Evolutionary conservation across 2,888 invertebrate genomes (phyloP).

Genomic region (Tenthredo amoena): DNA sequence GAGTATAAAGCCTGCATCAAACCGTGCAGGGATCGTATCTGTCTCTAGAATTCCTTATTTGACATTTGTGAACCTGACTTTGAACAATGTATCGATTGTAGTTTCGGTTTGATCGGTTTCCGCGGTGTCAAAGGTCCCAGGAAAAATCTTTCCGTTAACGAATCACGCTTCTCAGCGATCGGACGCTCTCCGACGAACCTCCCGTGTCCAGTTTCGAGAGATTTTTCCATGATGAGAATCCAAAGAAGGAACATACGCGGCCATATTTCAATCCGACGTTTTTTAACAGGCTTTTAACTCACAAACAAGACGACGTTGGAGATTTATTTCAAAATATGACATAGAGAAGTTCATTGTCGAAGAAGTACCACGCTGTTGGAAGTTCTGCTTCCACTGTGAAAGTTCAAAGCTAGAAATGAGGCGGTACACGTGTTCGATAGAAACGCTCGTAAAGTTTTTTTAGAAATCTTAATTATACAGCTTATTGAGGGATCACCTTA

Average conservation of each 20-base stretch:
- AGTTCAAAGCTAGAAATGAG: background rate
- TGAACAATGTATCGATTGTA: constrained; percentile 7
- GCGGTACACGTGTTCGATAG: background rate
- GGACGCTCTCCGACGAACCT: background rate
- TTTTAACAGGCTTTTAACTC: background rate
- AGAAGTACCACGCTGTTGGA: background rate
- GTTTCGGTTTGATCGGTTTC: background rate
- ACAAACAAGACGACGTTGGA: background rate
- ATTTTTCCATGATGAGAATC: too few relatives aligned
- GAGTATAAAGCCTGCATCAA: background rate
- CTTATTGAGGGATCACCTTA: background rate
- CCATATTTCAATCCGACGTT: background rate
- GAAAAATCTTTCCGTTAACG: background rate
- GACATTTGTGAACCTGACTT: background rate
- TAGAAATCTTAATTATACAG: background rate
- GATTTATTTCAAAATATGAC: background rate
- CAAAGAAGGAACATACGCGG: background rate
- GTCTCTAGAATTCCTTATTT: background rate
- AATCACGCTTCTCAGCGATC: background rate
- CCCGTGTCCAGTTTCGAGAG: background rate
- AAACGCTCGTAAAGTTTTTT: background rate
- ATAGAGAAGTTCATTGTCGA: background rate
- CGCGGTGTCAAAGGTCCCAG: background rate
- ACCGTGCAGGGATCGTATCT: background rate
- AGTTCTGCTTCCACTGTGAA: background rate